phyloP scores from a whole-genome alignment of 92 coral and sea anemone genomes.

The Heliopora coerulea region DNA sequence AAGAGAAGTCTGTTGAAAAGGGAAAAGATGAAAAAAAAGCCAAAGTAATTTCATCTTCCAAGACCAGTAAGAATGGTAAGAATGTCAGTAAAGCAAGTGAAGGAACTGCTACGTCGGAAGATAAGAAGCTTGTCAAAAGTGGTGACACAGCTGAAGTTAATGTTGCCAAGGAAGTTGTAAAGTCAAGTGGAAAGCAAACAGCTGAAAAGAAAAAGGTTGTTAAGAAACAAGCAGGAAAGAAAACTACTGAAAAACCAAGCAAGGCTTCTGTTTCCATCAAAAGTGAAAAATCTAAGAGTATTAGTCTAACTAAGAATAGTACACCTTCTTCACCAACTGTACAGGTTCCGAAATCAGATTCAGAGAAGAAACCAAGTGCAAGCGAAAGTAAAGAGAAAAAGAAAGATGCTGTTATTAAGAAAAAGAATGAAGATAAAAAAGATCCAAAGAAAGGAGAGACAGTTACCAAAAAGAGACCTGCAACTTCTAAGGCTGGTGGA shows the following conservation, averaged over 20 bases:
- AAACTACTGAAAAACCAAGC: constrained; percentile 18
- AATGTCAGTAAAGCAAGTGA: constrained; percentile 46
- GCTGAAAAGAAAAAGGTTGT: constrained; percentile 39
- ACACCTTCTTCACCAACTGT: constrained; percentile 5
- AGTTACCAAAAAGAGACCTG: constrained; percentile 46
- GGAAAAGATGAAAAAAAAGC: constrained; percentile 45
- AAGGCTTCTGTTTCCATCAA: constrained; percentile 24
- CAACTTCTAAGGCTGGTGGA: constrained; percentile 33
- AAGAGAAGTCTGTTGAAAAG: constrained; percentile 30
- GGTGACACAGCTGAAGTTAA: constrained; percentile 25
- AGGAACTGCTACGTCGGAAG: constrained; percentile 29
- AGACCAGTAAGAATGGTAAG: constrained; percentile 47
- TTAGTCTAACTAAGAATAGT: constrained; percentile 1
- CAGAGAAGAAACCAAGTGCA: constrained; percentile 41
- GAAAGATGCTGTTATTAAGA: not conserved
- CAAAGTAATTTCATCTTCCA: constrained; percentile 43
- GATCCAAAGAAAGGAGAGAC: constrained; percentile 24
- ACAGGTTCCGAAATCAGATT: constrained; percentile 27
- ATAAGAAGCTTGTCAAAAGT: constrained; percentile 35
- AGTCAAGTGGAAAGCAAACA: constrained; percentile 31
- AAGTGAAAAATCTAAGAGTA: constrained; percentile 12
- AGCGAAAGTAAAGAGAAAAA: not conserved
- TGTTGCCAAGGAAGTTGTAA: constrained; percentile 2
- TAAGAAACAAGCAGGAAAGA: constrained; percentile 34
- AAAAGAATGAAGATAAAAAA: constrained; percentile 1